Evolutionary conservation across 2,113 vertebrate species (phyloP), one percentile per base, ranked within the genome.

Genomic region (Chionomys nivalis): DNA sequence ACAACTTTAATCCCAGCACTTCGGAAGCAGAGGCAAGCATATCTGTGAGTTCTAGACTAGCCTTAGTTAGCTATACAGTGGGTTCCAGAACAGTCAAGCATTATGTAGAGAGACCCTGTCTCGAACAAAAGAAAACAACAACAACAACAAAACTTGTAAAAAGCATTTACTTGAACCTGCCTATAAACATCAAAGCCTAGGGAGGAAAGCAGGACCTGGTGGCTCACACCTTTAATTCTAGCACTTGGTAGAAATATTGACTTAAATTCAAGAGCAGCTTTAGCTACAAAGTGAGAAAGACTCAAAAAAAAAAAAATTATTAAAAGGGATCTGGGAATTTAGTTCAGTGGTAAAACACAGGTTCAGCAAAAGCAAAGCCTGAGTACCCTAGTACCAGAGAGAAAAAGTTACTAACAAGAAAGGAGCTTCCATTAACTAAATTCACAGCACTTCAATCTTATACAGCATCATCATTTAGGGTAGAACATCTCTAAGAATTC

Each of bases 101-200:
- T 33, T 33, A 79, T 17, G 33, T 36, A 52, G 28, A 78, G 16
- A 52, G 47, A 79, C n/a, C 68, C 36, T n/a, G n/a, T 49, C 47
- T 49, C 14, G 49, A 19, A 52, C 77, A 79, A 52, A 79, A 70
- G 66, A 68, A 68, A 68, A 66, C 65, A 66, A 72, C 16, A 73
- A 65, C 7, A 63, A 70, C 47, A 42, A 66, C 4, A 68, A 68
- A 39, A 52, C 7, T 49, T 78, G 76, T 42, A 47, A 42, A 78
- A 92, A 58, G 12, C 24, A 93, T 90, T 95, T 78, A 72, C 70
- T 47, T 92, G 47, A 33, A 85, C 55, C 42, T 68, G 52, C 36
- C 85, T 94, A 36, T 61, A 79, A 79, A 24, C 79, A 73, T 55
- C 52, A 78, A 90, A 91, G 93, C 3, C 88, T 83, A 94, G 31